These are phyloP conservation scores for Dasysyrphus tricinctus DNA, from an alignment of 2,888 invertebrate genomes.

Conservation along the genomic window DNA sequence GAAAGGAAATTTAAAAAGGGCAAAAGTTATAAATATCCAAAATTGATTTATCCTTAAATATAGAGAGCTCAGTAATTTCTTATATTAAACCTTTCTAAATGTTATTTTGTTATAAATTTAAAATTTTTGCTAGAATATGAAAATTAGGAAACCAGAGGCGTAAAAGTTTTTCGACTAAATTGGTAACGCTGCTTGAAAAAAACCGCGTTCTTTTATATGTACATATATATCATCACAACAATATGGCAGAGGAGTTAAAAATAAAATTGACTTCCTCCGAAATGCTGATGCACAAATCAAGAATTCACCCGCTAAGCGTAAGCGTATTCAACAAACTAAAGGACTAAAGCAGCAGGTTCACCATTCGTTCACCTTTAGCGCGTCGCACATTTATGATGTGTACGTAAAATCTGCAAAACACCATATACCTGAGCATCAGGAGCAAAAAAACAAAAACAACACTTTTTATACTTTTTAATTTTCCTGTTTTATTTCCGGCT, in stretches of 20 bases:
- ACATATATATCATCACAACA: background rate
- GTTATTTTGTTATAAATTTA: too few relatives aligned
- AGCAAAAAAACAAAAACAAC: background rate
- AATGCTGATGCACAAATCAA: slow-evolving; percentile 49
- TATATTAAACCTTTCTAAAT: too few relatives aligned
- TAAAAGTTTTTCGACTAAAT: background rate
- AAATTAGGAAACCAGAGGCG: background rate
- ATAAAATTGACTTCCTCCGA: slow-evolving; percentile 60
- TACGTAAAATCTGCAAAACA: slow-evolving; percentile 6
- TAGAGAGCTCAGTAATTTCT: too few relatives aligned
- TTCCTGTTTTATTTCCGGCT: slow-evolving; percentile 75
- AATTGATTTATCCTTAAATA: too few relatives aligned
- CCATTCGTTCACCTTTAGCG: slow-evolving; percentile 64
- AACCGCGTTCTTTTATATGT: background rate
- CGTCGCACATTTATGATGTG: background rate
- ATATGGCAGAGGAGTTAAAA: slow-evolving; percentile 40
- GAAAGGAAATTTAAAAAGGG: too few relatives aligned
- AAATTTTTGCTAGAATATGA: background rate
- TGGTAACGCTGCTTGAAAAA: background rate
- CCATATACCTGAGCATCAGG: background rate
- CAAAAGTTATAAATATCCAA: too few relatives aligned
- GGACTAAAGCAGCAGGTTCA: slow-evolving; percentile 55
- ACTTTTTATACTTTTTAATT: slow-evolving; percentile 74
- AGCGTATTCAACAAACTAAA: slow-evolving; percentile 52
- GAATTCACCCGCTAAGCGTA: slow-evolving; percentile 50